Evolutionary conservation across 2,113 vertebrate genomes (phyloP), one percentile per base, ranked within the genome.

Genomic region (Mormyrus lacerda): DNA sequence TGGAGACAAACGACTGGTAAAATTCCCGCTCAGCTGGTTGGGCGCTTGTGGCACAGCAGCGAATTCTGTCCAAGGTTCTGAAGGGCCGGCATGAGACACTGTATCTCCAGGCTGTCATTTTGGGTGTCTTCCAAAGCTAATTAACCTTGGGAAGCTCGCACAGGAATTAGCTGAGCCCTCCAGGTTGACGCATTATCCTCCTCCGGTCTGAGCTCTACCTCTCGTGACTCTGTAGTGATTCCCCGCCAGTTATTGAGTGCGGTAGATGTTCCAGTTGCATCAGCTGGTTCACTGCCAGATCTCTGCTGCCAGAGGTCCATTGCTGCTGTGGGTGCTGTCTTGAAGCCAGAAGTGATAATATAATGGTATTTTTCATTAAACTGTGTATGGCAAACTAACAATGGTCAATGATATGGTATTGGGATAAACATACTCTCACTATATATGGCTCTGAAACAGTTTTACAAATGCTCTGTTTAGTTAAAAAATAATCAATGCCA

Each of bases 71-170:
- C 35, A 8, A 15, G 24, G 85, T 47, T 53, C 39, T 58, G 48
- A 53, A 58, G 17, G 86, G 69, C 65, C 44, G 89, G 91, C 90
- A 90, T 91, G 92, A 89, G 90, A 90, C 90, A 92, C 58, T 90
- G 91, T 48, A 87, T 92, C 90, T 91, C 65, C 61, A 83, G 91
- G 90, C 90, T 24, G 69, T 51, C 87, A 84, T 55, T 92, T 87
- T 94, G 94, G 93, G 91, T 93, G 93, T 92, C 90, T 93, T 95
- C 93, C 94, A 94, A 91, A 91, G 90, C 89, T 93, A 92, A 92
- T 94, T 95, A 95, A 94, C 94, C 93, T 94, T 95, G 93, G 91
- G 90, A 90, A 87, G 84, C 91, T 65, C 90, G 69, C 91, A 92
- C 87, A 87, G 48, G 91, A 91, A 87, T 93, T 91, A 90, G 90